These are phyloP conservation scores for Tylochromis polylepis DNA, from an alignment of 2,113 vertebrate genomes.

Conservation along the genomic window DNA sequence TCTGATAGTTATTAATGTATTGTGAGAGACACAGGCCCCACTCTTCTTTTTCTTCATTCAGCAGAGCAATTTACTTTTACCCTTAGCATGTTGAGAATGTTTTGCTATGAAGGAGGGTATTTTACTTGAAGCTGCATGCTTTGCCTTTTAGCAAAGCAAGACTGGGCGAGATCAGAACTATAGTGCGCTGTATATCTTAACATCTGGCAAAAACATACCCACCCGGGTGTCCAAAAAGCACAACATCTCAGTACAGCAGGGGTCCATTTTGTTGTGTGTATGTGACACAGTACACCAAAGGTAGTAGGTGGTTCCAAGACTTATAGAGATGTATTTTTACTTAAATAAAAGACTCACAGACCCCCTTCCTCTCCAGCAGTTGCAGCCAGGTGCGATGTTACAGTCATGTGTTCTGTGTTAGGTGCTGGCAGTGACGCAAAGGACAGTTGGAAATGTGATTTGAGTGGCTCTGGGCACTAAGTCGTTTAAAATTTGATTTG, in stretches of 20 bases:
- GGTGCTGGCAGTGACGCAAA: background rate
- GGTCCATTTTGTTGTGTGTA: background rate
- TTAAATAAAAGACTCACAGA: background rate
- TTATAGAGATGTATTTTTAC: background rate
- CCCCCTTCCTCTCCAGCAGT: background rate
- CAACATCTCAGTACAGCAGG: background rate
- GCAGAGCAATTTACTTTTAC: background rate
- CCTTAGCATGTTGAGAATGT: background rate
- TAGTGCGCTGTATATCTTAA: background rate
- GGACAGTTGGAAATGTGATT: slow-evolving; percentile 15
- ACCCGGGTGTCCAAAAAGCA: background rate
- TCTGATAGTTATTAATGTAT: background rate
- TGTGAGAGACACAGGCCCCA: background rate
- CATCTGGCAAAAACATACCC: background rate
- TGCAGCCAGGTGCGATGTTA: slow-evolving; percentile 31
- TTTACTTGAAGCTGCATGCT: background rate
- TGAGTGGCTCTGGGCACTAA: background rate
- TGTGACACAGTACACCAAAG: background rate
- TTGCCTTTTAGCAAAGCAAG: background rate
- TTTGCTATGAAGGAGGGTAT: background rate
- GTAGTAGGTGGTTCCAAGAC: background rate
- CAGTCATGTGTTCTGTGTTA: slow-evolving; percentile 44
- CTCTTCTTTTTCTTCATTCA: background rate
- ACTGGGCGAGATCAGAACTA: background rate
- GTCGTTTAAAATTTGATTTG: slow-evolving; percentile 26